Evolutionary conservation across 2,797 vertebrate species (phyloP).

Genomic region (Simalia tracyae): DNA sequence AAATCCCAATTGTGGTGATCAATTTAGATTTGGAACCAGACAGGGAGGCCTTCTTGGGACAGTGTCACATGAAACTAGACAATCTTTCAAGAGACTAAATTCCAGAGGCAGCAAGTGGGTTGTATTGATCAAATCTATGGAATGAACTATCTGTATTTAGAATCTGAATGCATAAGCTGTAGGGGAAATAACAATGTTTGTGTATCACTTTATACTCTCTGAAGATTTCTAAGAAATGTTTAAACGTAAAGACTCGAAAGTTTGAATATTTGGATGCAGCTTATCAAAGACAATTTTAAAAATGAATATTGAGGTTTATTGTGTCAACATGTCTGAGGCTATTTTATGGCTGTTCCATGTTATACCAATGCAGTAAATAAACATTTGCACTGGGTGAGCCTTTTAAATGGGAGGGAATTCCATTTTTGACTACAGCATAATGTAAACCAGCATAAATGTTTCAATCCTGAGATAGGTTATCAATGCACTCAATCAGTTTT

Average conservation of each 20-base stretch:
- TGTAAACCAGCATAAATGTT: slow-evolving; percentile 7
- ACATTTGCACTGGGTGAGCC: slow-evolving; percentile 6
- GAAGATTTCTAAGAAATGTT: neutral
- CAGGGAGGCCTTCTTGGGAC: neutral
- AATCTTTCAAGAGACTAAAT: slow-evolving; percentile 55
- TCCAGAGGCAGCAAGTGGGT: slow-evolving; percentile 77
- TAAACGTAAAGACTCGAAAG: neutral
- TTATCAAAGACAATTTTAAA: neutral
- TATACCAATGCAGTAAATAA: slow-evolving; percentile 35
- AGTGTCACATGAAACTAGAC: neutral
- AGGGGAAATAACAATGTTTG: slow-evolving; percentile 52
- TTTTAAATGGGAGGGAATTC: slow-evolving; percentile 38
- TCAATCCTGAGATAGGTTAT: neutral
- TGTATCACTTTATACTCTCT: slow-evolving; percentile 41
- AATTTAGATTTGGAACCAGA: neutral
- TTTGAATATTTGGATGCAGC: neutral
- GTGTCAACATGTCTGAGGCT: slow-evolving; percentile 41
- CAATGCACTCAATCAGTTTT: neutral
- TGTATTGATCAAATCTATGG: slow-evolving; percentile 75
- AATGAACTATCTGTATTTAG: slow-evolving; percentile 76
- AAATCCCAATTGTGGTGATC: neutral
- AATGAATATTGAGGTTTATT: slow-evolving; percentile 39
- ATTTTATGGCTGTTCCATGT: slow-evolving; percentile 30
- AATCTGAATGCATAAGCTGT: slow-evolving; percentile 57
- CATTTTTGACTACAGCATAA: slow-evolving; percentile 23